Evolutionary conservation across 2,888 invertebrate species (phyloP).

Genomic region (Cerastis rubricosa): DNA sequence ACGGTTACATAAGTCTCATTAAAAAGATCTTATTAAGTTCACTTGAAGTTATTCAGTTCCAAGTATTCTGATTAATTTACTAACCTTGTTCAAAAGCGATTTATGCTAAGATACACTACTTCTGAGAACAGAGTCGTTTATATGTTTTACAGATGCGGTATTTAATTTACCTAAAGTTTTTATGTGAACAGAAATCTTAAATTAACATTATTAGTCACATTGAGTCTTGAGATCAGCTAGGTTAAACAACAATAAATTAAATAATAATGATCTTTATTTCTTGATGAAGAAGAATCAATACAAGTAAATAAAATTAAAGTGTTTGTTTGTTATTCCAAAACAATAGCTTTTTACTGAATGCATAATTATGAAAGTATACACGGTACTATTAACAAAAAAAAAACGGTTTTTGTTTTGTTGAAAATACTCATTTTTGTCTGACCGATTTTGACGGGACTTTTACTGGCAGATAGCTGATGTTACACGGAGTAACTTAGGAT

Average conservation of each 20-base stretch:
- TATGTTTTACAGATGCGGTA: slow-evolving; percentile 14
- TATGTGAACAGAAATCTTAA: slow-evolving; percentile 4
- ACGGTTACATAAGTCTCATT: neutral
- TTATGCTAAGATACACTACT: slow-evolving; percentile 19
- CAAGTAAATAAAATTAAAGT: too few species aligned
- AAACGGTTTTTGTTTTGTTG: too few species aligned
- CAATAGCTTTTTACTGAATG: too few species aligned
- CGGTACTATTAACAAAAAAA: too few species aligned
- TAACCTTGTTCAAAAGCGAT: slow-evolving; percentile 20
- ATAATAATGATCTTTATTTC: neutral
- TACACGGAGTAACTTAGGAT: too few species aligned
- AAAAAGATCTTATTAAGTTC: neutral
- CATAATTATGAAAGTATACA: too few species aligned
- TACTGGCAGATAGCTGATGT: too few species aligned
- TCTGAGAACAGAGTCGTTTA: slow-evolving; percentile 44
- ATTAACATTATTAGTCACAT: slow-evolving; percentile 13
- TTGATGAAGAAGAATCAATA: neutral
- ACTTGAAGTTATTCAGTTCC: slow-evolving; percentile 35
- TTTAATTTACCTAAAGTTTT: slow-evolving; percentile 11
- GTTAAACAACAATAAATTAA: slow-evolving; percentile 9
- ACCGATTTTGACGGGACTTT: too few species aligned
- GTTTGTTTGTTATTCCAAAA: too few species aligned
- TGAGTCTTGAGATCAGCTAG: slow-evolving; percentile 6
- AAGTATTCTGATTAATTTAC: slow-evolving; percentile 32
- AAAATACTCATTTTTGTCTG: too few species aligned